Base-by-base conservation (phyloP, 2,888 invertebrate species). In the Acronicta alni region DNA sequence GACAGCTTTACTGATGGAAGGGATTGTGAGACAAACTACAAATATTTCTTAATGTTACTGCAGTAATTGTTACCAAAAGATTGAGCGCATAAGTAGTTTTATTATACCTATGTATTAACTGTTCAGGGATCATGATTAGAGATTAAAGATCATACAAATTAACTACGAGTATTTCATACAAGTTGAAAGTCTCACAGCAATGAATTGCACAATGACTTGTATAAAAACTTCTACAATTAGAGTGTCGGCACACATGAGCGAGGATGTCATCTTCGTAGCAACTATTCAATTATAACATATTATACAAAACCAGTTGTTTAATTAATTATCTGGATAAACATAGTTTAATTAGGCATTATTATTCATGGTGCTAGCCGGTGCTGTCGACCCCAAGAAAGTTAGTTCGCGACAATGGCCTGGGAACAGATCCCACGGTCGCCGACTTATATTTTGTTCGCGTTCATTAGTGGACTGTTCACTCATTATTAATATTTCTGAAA, bases 401-500 rank as follows among this genome's bases (percentile, higher is more conserved):
- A 70, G 56, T 57, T 65, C 54, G 67, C 72, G 77, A 83, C 83
- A 86, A 85, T 85, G 85, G 80, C 83, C 61, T 85, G 87, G 79
- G 88, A 88, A 79, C 66, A 38, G 68, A 66, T 91, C 90, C 84
- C 91, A 91, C 89, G 87, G 75, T 77, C 82, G 74, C 66, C 67
- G 65, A 62, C 57, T 72, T 76, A 80, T 81, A 82, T 85, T 86
- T 81, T 81, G 85, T 85, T 76, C 81, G 82, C 67, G 76, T 89
- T 90, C 90, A 88, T 91, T 91, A 90, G 89, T 86, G 88, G 84
- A 83, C 84, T 80, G 77, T 79, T 80, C 82, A 81, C 84, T 84
- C 84, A 84, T 89, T 92, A 92, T 91, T 92, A 91, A 91, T 92
- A 92, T 90, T 89, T 89, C 85, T 84, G 86, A 82, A 92, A 92